These are phyloP conservation scores for Euzophera pinguis DNA, from an alignment of 2,888 invertebrate genomes.

Conservation along the genomic window DNA sequence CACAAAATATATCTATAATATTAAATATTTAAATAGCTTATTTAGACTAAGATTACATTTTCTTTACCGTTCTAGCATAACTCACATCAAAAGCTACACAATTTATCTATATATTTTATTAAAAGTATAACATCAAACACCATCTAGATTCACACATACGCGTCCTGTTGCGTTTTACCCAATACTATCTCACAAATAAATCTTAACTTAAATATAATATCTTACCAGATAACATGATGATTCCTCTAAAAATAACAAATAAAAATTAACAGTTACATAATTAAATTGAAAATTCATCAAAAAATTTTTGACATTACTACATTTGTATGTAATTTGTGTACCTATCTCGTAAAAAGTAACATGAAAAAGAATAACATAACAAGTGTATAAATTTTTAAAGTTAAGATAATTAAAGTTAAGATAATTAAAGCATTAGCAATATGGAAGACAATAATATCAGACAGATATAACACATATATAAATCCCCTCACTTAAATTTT, in stretches of 20 bases:
- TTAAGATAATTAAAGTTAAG: conserved; percentile 30
- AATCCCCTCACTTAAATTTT: conserved; percentile 25
- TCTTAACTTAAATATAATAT: conserved; percentile 15
- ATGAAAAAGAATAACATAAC: not conserved
- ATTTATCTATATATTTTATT: conserved; percentile 5
- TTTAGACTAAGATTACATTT: conserved; percentile 16
- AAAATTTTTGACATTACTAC: not conserved
- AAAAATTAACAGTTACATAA: conserved; percentile 15
- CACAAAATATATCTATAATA: not conserved
- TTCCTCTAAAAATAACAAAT: conserved; percentile 48
- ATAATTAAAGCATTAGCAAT: conserved; percentile 38
- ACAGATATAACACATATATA: conserved; percentile 35
- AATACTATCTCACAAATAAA: conserved; percentile 22
- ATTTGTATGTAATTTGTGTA: too few species aligned
- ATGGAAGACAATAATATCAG: conserved; percentile 60
- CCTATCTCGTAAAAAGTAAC: too few species aligned
- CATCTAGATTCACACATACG: conserved; percentile 51
- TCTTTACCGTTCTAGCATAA: conserved; percentile 18
- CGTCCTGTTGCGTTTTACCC: conserved; percentile 48
- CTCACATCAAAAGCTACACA: conserved; percentile 30
- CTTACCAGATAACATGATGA: conserved; percentile 24
- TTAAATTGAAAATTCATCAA: conserved; percentile 8
- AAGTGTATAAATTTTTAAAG: conserved; percentile 13
- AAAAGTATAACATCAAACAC: conserved; percentile 34
- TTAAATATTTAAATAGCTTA: not conserved